phyloP scores from a whole-genome alignment of 2,888 invertebrate genomes.

The Trissoscelio sp. region DNA sequence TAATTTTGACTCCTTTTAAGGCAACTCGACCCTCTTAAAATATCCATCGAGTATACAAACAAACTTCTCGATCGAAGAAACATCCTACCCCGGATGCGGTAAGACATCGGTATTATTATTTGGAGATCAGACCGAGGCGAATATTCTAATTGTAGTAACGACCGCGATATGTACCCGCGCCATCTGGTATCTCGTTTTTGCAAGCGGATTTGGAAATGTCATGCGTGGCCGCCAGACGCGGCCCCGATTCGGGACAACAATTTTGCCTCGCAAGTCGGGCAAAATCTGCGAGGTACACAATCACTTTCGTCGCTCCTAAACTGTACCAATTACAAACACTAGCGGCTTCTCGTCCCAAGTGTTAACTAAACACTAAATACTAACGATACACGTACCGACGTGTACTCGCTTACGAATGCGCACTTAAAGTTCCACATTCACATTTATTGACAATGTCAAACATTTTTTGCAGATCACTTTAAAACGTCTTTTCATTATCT shows the following conservation, averaged over 20 bases:
- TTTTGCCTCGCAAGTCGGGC: conserved; percentile 70
- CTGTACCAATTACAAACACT: conserved; percentile 83
- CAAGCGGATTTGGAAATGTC: conserved; percentile 75
- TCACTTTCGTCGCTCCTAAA: conserved; percentile 81
- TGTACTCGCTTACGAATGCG: conserved; percentile 65
- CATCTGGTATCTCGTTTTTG: conserved; percentile 78
- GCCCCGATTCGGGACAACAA: conserved; percentile 63
- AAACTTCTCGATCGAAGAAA: conserved; percentile 27
- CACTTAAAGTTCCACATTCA: conserved; percentile 35
- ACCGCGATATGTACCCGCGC: conserved; percentile 78
- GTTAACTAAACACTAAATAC: conserved; percentile 83
- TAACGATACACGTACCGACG: conserved; percentile 78
- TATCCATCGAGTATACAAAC: conserved; percentile 26
- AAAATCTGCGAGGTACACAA: conserved; percentile 81
- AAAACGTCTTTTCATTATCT: too few relatives aligned
- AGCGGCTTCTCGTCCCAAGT: conserved; percentile 79
- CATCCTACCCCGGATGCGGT: conserved; percentile 38
- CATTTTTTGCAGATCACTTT: too few relatives aligned
- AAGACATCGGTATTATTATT: conserved; percentile 78
- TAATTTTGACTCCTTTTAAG: too few relatives aligned
- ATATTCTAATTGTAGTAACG: conserved; percentile 80
- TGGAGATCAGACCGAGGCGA: conserved; percentile 79
- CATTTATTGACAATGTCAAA: not conserved
- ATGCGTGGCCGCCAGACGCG: conserved; percentile 36
- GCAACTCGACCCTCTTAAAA: too few relatives aligned